Evolutionary conservation across 2,797 vertebrate species (phyloP), one percentile per base, ranked within the genome.

Genomic region (Dryobates pubescens): DNA sequence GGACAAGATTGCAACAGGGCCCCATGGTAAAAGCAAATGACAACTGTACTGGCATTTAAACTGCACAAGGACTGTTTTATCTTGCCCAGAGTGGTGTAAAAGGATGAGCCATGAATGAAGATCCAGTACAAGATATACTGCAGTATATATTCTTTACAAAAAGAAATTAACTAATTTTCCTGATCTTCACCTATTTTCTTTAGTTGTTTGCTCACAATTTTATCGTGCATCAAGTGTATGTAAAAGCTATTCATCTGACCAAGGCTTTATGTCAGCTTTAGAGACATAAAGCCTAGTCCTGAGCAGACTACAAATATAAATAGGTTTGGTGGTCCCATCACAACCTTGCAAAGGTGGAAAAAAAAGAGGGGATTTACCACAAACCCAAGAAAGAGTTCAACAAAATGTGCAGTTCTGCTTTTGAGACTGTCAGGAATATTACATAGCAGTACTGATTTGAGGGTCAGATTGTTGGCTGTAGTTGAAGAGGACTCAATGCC

Each of bases 341-440:
- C 16, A 62, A n/a, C 18, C 26, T 10, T 72, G n/a, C 7, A 86
- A 62, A 26, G 18, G 19, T 7, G 36, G 32, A 34, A 23, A 51
- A 51, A 43, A 36, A 12, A 11, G 1, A 0, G 0, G 4, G 2
- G 0, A 26, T 75, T 85, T 7, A 81, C 34, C 36, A 63, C 27
- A 83, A 81, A 70, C 34, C 2, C 19, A 78, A 13, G 38, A 24
- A 19, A 53, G 3, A 75, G 9, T 24, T 92, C 38, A 83, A 80
- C 13, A 81, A 41, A 75, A 49, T 20, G 6, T 32, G 26, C 9
- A 65, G 11, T 45, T 73, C 24, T 89, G 34, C 0, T 77, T 70
- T 78, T 72, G 22, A 32, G 29, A 30, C 26, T 78, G 8, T 47
- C 26, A 86, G 24, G 6, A 11, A 36, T 53, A 56, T 38, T 49